These are phyloP conservation scores for Schizothorax lantsangensis DNA, from an alignment of 2,797 vertebrate species.

Conservation along the genomic window DNA sequence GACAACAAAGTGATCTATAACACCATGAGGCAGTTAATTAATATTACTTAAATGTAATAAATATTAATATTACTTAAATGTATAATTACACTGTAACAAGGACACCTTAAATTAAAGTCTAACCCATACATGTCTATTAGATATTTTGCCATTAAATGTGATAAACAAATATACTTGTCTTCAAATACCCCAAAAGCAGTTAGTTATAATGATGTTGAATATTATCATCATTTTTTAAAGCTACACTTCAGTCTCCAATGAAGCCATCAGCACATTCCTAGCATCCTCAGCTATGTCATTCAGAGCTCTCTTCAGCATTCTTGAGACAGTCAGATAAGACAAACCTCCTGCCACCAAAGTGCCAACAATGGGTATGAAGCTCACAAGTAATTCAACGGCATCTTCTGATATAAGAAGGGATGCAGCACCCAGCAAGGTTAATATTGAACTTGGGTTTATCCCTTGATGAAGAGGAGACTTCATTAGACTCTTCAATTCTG, in stretches of 20 bases:
- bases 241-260: conserved; percentile 4
- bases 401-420: conserved; percentile 1
- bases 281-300: conserved; percentile 70
- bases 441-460: conserved; percentile 13
- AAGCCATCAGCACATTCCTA: conserved; percentile 62
- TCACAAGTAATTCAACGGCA: conserved; percentile 46
- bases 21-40: no score
- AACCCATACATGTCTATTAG: neutral
- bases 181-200: neutral
- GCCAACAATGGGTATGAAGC: conserved; percentile 65
- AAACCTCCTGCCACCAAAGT: conserved; percentile 67
- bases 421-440: neutral
- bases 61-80: no score
- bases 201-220: neutral
- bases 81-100: no score
- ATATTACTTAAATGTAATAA: no score
- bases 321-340: conserved; percentile 68
- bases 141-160: neutral
- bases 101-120: no score
- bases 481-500: conserved; percentile 59
- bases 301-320: conserved; percentile 70
- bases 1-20: no score
- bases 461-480: conserved; percentile 31
- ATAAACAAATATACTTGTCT: neutral
- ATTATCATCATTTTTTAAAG: neutral